Evolutionary conservation across 1,140 invertebrate species (phyloP).

Genomic region (Sipha flava): DNA sequence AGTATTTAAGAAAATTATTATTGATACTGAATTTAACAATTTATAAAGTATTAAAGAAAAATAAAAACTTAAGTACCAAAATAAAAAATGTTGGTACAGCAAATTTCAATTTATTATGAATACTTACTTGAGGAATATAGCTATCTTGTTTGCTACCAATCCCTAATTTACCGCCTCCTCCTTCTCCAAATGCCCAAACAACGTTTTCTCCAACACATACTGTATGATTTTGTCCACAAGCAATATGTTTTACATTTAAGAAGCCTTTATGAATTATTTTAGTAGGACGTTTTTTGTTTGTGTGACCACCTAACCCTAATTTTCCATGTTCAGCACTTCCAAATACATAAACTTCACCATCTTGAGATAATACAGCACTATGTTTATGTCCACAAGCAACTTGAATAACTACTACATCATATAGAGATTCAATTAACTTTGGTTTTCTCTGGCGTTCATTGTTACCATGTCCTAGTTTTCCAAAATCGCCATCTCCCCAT

Average conservation of each 20-base stretch:
- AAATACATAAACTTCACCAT: constrained; percentile 59
- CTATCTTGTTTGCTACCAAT: constrained; percentile 52
- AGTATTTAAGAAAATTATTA: no score
- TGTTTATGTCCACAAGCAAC: constrained; percentile 62
- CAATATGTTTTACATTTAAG: constrained; percentile 46
- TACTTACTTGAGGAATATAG: constrained; percentile 46
- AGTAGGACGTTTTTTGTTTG: constrained; percentile 57
- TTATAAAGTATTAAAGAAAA: no score
- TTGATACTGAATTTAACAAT: no score
- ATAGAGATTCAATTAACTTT: constrained; percentile 57
- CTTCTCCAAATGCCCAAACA: constrained; percentile 62
- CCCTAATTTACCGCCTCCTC: constrained; percentile 59
- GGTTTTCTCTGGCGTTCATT: constrained; percentile 56
- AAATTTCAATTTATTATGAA: neutral
- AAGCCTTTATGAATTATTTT: constrained; percentile 46
- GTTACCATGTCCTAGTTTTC: constrained; percentile 60
- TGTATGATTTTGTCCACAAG: constrained; percentile 59
- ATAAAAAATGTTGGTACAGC: no score
- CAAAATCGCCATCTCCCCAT: constrained; percentile 55
- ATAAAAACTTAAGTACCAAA: no score
- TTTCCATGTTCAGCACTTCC: constrained; percentile 60
- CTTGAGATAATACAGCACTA: constrained; percentile 55
- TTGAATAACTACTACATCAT: constrained; percentile 55
- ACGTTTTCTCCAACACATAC: constrained; percentile 50
- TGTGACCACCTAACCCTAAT: constrained; percentile 53